Conservation (phyloP, 2,113 vertebrate genomes). For the Podiceps cristatus region DNA sequence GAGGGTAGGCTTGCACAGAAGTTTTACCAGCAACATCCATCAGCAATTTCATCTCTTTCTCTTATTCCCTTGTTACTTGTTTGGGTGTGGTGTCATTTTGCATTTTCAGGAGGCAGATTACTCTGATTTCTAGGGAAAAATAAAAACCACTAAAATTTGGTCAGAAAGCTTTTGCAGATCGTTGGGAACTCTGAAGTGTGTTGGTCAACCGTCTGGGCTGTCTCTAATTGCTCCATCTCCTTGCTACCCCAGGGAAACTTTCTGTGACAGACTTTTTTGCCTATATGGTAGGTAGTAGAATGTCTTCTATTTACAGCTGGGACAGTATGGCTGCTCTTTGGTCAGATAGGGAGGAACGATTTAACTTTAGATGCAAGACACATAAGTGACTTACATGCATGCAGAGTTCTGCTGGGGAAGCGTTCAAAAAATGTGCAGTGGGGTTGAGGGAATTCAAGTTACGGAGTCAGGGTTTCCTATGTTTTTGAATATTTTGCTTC, state of each 20-base stretch:
- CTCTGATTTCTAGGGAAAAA: neutral
- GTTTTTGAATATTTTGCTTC: neutral
- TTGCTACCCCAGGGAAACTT: neutral
- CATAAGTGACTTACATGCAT: neutral
- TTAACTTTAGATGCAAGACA: neutral
- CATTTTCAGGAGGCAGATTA: neutral
- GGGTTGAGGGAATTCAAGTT: neutral
- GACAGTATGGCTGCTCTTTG: neutral
- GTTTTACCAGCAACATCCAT: neutral
- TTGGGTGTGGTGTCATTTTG: neutral
- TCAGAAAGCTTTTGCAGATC: neutral
- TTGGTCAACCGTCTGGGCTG: neutral
- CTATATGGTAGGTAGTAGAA: neutral
- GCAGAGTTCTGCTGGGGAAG: neutral
- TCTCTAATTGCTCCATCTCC: neutral
- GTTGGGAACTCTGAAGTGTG: neutral
- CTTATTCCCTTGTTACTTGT: neutral
- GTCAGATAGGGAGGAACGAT: neutral
- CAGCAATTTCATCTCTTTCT: neutral
- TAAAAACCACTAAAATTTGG: neutral
- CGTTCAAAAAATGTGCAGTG: neutral
- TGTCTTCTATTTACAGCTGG: neutral
- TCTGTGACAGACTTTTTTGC: neutral
- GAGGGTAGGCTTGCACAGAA: neutral
- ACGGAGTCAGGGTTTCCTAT: neutral